Percentiles rank a stretch among this genome's conserved stretches.
phyloP scores from a whole-genome alignment of 2,888 invertebrate species.

The Cantharis rustica region DNA sequence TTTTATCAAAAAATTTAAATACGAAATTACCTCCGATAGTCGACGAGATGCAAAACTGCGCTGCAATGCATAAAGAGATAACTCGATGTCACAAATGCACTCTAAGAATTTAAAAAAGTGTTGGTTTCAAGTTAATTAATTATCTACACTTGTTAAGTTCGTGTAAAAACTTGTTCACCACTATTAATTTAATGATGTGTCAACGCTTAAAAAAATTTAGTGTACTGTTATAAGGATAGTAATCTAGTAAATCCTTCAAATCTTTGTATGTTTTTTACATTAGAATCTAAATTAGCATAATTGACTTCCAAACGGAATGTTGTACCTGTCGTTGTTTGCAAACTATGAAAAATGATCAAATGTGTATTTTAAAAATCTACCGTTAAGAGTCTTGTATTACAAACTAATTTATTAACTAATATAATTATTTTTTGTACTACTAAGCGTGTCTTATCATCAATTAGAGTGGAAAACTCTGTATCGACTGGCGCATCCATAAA shows the following conservation, averaged over 20 bases:
- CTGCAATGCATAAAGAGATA: background rate
- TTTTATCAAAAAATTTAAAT: background rate
- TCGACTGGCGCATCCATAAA: background rate
- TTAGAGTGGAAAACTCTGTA: background rate
- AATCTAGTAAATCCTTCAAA: background rate
- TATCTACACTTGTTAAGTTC: background rate
- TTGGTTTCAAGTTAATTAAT: background rate
- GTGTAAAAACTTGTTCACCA: background rate
- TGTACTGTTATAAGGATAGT: background rate
- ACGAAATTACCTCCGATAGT: background rate
- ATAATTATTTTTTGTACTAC: background rate
- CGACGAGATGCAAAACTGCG: background rate
- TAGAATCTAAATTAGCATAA: constrained; percentile 2
- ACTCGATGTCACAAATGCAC: background rate
- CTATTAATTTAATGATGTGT: constrained; percentile 9
- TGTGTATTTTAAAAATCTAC: constrained; percentile 1
- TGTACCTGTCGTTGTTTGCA: background rate
- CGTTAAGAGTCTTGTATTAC: background rate
- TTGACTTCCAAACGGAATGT: constrained; percentile 1
- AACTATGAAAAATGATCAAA: constrained; percentile 3
- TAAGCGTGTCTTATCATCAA: background rate
- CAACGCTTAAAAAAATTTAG: constrained; percentile 7
- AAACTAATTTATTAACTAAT: constrained; percentile 1
- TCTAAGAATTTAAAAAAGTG: background rate
- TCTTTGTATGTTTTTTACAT: background rate